phyloP scores from a whole-genome alignment of 1,140 invertebrate genomes.

The Macrotrachela quadricornifera region DNA sequence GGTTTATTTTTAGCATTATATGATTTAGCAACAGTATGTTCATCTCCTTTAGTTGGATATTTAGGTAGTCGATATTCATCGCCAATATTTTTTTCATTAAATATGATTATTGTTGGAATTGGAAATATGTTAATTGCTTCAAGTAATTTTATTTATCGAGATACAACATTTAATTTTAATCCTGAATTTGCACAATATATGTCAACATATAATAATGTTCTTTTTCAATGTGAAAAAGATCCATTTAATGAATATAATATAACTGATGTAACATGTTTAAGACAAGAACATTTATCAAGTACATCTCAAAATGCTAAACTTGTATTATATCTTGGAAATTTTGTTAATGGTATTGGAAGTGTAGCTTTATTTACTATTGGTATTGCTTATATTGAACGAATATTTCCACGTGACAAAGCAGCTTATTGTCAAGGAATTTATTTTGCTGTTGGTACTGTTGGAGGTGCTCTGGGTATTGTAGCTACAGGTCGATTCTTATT shows the following conservation, averaged over 20 bases:
- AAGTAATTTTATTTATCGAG: too few relatives aligned
- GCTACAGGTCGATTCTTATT: not conserved
- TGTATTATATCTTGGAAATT: not conserved
- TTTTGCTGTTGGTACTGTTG: not conserved
- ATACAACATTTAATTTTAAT: too few relatives aligned
- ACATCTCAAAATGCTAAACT: not conserved
- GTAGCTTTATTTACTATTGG: constrained; percentile 1
- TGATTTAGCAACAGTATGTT: not conserved
- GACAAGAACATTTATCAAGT: too few relatives aligned
- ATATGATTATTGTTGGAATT: too few relatives aligned
- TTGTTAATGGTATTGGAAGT: constrained; percentile 5
- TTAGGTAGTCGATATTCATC: not conserved
- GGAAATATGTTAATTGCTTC: too few relatives aligned
- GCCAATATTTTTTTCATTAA: too few relatives aligned
- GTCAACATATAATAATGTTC: too few relatives aligned
- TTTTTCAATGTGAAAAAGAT: too few relatives aligned
- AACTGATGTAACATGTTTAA: too few relatives aligned
- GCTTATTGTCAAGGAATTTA: constrained; percentile 3
- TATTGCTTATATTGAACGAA: constrained; percentile 4
- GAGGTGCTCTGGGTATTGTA: constrained; percentile 4
- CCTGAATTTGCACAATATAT: too few relatives aligned
- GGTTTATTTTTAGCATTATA: constrained; percentile 1
- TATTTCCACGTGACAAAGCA: constrained; percentile 3
- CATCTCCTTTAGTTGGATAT: constrained; percentile 5
- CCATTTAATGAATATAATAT: too few relatives aligned